Evolutionary conservation across 2,113 vertebrate genomes (phyloP).

Genomic region (Budorcas taxicolor): DNA sequence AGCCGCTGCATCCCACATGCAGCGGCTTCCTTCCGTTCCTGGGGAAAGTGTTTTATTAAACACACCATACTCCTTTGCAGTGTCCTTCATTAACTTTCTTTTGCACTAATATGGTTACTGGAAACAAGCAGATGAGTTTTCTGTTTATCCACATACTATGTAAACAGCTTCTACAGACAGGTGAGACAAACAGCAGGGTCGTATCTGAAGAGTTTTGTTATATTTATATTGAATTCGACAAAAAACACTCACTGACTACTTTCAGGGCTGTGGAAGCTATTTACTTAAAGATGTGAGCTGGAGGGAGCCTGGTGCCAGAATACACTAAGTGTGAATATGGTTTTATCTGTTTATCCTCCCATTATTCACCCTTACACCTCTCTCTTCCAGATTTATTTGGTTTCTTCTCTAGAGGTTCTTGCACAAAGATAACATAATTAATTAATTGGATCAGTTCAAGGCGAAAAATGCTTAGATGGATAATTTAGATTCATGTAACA

Average conservation of each 20-base stretch:
- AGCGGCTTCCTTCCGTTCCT: constrained; percentile 20
- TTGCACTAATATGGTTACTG: constrained; percentile 22
- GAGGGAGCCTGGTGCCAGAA: background rate
- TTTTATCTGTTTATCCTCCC: background rate
- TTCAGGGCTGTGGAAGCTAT: background rate
- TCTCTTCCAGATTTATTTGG: background rate
- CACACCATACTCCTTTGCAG: constrained; percentile 1
- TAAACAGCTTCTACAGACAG: constrained; percentile 42
- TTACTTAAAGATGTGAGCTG: background rate
- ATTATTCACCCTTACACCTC: background rate
- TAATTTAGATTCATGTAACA: background rate
- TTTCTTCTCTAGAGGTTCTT: constrained; percentile 1
- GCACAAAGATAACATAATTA: background rate
- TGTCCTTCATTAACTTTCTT: constrained; percentile 44
- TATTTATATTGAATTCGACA: background rate
- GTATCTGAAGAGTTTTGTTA: constrained; percentile 21
- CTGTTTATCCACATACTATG: constrained; percentile 12
- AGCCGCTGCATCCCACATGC: constrained; percentile 42
- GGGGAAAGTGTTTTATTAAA: constrained; percentile 61
- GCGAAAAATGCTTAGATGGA: constrained; percentile 24
- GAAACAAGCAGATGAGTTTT: constrained; percentile 26
- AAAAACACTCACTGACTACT: constrained; percentile 5
- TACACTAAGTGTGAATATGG: background rate
- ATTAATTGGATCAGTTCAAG: constrained; percentile 26
- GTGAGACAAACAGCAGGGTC: constrained; percentile 22